phyloP scores from a whole-genome alignment of 92 coral and sea anemone species.

The Zoanthus solanderi region DNA sequence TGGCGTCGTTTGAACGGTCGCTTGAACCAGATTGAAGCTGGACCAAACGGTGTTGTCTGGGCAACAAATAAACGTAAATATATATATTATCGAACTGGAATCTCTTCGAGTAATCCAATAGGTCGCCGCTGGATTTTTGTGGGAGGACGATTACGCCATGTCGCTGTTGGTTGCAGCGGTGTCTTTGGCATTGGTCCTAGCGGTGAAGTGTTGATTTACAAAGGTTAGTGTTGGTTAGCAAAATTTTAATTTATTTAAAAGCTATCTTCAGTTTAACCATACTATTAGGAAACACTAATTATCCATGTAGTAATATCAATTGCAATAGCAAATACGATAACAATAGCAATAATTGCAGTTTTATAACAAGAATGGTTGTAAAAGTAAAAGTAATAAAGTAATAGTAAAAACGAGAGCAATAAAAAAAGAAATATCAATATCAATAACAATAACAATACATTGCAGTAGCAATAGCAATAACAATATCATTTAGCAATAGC shows the following conservation, averaged over 20 bases:
- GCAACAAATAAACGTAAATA: not conserved
- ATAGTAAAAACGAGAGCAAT: too few species aligned
- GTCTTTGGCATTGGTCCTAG: not conserved
- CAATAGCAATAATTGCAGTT: too few species aligned
- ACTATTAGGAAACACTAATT: too few species aligned
- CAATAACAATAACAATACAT: too few species aligned
- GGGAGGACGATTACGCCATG: conserved; percentile 31
- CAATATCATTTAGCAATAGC: too few species aligned
- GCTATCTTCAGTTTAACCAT: not conserved
- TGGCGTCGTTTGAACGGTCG: conserved; percentile 36
- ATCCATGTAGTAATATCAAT: too few species aligned
- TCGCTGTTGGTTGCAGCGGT: conserved; percentile 34
- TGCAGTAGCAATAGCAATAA: too few species aligned
- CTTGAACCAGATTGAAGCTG: conserved; percentile 34
- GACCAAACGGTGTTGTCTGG: conserved; percentile 42
- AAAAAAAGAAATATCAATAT: too few species aligned
- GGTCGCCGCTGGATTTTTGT: conserved; percentile 40
- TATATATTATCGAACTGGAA: conserved; percentile 23
- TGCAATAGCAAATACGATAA: too few species aligned
- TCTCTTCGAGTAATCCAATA: conserved; percentile 1
- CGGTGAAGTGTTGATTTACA: not conserved
- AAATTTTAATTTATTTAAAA: not conserved
- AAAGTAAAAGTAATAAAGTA: too few species aligned
- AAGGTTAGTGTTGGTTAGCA: not conserved
- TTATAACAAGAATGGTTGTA: too few species aligned